Evolutionary conservation across 2,888 invertebrate species (phyloP).

Genomic region (Apamea sordens): DNA sequence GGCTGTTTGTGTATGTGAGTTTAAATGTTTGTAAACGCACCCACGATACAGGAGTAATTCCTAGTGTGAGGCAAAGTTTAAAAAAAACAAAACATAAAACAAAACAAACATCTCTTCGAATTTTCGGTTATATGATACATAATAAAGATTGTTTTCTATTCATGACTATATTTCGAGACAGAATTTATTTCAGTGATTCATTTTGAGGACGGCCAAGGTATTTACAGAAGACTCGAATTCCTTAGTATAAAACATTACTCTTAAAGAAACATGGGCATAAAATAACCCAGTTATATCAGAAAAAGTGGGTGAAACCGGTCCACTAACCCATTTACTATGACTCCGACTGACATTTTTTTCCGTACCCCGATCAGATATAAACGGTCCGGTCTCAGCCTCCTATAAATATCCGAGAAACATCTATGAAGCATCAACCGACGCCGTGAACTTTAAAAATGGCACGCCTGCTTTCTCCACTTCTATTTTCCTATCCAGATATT

Average conservation of each 20-base stretch:
- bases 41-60: too few species aligned
- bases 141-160: not conserved
- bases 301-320: constrained; percentile 13
- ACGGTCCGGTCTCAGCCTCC: constrained; percentile 29
- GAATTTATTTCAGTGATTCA: not conserved
- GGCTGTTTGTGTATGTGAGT: too few species aligned
- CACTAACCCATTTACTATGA: constrained; percentile 44
- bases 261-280: constrained; percentile 32
- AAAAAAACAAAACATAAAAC: too few species aligned
- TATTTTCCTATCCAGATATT: constrained; percentile 40
- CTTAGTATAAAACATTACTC: not conserved
- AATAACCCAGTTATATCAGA: constrained; percentile 19
- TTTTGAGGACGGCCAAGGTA: not conserved
- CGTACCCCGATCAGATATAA: constrained; percentile 35
- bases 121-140: too few species aligned
- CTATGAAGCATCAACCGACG: constrained; percentile 31
- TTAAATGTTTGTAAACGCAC: too few species aligned
- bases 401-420: constrained; percentile 52
- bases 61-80: too few species aligned
- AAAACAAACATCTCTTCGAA: not conserved
- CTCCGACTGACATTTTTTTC: constrained; percentile 39
- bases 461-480: constrained; percentile 27
- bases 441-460: constrained; percentile 54
- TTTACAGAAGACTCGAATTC: not conserved
- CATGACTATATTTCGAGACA: not conserved